Conservation (phyloP, 2,888 invertebrate genomes). For the Yponomeuta plumbellus region DNA sequence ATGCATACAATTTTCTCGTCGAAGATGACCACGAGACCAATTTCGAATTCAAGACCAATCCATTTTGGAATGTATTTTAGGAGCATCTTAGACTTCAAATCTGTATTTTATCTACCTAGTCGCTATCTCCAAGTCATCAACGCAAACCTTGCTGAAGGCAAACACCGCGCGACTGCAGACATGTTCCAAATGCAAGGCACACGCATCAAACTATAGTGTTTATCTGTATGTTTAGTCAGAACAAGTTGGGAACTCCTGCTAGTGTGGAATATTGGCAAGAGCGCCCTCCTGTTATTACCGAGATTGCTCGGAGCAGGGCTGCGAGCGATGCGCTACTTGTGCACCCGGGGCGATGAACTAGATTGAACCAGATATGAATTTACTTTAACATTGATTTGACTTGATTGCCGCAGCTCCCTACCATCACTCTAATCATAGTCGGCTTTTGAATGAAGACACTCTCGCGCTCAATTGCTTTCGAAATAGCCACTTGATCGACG, state of each 20-base stretch:
- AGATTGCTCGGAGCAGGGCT: conserved; percentile 29
- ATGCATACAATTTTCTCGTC: too few species aligned
- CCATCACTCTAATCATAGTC: conserved; percentile 18
- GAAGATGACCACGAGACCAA: too few species aligned
- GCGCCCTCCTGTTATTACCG: conserved; percentile 33
- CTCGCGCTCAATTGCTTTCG: conserved; percentile 2
- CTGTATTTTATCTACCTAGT: background rate
- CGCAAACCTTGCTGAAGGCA: background rate
- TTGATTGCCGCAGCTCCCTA: conserved; percentile 16
- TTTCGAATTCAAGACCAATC: too few species aligned
- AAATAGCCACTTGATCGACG: conserved; percentile 9
- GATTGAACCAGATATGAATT: conserved; percentile 19
- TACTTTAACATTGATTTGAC: conserved; percentile 22
- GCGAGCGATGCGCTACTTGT: conserved; percentile 25
- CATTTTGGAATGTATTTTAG: background rate
- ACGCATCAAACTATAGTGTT: conserved; percentile 11
- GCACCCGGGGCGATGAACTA: conserved; percentile 19
- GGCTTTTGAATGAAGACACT: conserved; percentile 15
- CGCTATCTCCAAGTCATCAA: background rate
- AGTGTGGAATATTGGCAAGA: conserved; percentile 33
- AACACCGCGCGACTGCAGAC: background rate
- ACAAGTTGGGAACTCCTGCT: conserved; percentile 15
- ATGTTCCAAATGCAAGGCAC: background rate
- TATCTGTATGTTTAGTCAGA: conserved; percentile 16
- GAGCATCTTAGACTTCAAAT: background rate